These are phyloP conservation scores for Plemyria rubiginata DNA, from an alignment of 2,888 invertebrate genomes.

Conservation along the genomic window DNA sequence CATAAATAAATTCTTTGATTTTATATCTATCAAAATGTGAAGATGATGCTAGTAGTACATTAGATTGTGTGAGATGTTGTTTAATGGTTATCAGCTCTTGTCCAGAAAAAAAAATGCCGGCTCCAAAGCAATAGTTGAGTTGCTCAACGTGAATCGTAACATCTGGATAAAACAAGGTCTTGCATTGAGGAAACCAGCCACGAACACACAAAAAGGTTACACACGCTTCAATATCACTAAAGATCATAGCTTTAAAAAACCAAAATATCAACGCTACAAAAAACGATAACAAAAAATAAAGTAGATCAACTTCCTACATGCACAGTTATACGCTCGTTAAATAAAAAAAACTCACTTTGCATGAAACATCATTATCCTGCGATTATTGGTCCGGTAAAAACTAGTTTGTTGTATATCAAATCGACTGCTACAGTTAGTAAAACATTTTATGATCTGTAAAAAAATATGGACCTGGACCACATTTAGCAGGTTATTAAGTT, in stretches of 20 bases:
- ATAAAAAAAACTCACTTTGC: slow-evolving; percentile 50
- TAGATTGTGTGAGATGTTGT: too few species aligned
- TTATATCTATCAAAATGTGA: too few species aligned
- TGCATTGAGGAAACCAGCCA: slow-evolving; percentile 71
- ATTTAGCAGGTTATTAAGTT: not conserved
- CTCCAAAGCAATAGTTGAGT: slow-evolving; percentile 50
- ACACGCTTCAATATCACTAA: slow-evolving; percentile 71
- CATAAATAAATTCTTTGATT: too few species aligned
- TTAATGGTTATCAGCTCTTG: too few species aligned
- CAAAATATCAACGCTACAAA: slow-evolving; percentile 42
- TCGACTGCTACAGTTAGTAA: slow-evolving; percentile 38
- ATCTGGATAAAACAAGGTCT: slow-evolving; percentile 78
- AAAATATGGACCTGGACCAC: not conserved
- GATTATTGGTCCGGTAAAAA: slow-evolving; percentile 43
- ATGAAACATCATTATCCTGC: slow-evolving; percentile 34
- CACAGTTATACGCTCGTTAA: slow-evolving; percentile 59
- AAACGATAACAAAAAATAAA: slow-evolving; percentile 54
- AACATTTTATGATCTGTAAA: not conserved
- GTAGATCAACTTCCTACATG: slow-evolving; percentile 66
- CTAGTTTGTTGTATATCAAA: slow-evolving; percentile 37
- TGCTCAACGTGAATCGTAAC: slow-evolving; percentile 58
- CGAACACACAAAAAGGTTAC: slow-evolving; percentile 65
- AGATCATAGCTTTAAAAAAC: slow-evolving; percentile 56
- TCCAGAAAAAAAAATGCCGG: slow-evolving; percentile 4
- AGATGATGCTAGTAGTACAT: too few species aligned